phyloP scores from a whole-genome alignment of 2,113 vertebrate genomes.

The Pelobates fuscus region DNA sequence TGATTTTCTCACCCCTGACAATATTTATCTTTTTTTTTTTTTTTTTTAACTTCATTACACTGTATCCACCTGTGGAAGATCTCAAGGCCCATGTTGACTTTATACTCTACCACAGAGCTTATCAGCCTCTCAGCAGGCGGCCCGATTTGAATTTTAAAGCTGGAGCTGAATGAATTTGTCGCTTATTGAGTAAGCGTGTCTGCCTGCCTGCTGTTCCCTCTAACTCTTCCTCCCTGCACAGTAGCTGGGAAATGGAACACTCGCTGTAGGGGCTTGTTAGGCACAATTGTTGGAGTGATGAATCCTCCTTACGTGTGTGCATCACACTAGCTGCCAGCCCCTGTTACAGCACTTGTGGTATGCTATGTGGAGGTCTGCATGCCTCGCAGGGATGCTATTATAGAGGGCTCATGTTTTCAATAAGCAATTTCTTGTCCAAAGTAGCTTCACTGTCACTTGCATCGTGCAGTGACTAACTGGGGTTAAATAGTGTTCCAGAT shows the following conservation, averaged over 20 bases:
- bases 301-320: neutral
- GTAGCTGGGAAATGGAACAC: conserved; percentile 57
- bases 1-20: conserved; percentile 69
- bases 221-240: conserved; percentile 54
- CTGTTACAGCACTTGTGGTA: neutral
- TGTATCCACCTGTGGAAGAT: conserved; percentile 75
- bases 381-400: neutral
- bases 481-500: too few relatives aligned
- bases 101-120: conserved; percentile 74
- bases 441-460: neutral
- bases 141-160: conserved; percentile 83
- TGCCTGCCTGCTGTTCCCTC: conserved; percentile 38
- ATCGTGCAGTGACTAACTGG: neutral
- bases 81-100: conserved; percentile 68
- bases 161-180: conserved; percentile 68
- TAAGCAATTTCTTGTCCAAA: neutral
- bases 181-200: conserved; percentile 59
- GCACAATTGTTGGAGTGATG: conserved; percentile 53
- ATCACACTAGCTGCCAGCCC: neutral
- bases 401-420: neutral
- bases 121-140: conserved; percentile 79
- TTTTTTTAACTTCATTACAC: conserved; percentile 75
- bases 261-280: conserved; percentile 52
- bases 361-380: neutral
- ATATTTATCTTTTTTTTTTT: conserved; percentile 77